Evolutionary conservation across 2,888 invertebrate genomes (phyloP).

Genomic region (Tholera decimalis): DNA sequence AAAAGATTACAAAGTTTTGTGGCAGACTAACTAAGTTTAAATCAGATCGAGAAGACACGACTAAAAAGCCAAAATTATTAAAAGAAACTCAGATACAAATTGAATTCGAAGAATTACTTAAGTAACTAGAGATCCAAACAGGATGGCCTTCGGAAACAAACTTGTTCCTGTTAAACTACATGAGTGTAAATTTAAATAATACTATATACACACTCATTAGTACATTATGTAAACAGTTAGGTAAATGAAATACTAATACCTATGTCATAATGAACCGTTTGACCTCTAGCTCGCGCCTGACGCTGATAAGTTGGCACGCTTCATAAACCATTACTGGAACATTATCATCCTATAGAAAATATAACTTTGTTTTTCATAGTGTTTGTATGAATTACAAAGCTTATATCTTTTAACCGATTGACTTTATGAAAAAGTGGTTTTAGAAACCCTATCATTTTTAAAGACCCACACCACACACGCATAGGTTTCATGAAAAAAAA

Average conservation of each 20-base stretch:
- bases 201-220: neutral
- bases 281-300: constrained; percentile 52
- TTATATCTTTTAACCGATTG: too few species aligned
- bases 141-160: constrained; percentile 28
- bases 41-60: constrained; percentile 12
- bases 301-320: constrained; percentile 50
- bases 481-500: too few species aligned
- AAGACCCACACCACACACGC: too few species aligned
- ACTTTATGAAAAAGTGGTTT: too few species aligned
- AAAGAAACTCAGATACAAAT: constrained; percentile 22
- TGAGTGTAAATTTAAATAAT: constrained; percentile 40
- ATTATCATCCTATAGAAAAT: too few species aligned
- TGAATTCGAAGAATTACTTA: constrained; percentile 19
- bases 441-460: too few species aligned
- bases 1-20: constrained; percentile 24
- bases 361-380: too few species aligned
- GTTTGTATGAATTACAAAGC: too few species aligned
- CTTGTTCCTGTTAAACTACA: constrained; percentile 8
- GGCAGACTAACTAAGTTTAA: constrained; percentile 24
- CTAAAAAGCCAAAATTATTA: constrained; percentile 14
- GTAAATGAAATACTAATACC: constrained; percentile 11
- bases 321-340: constrained; percentile 9
- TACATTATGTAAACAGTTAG: constrained; percentile 20
- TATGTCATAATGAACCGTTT: constrained; percentile 22
- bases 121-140: neutral